Percentiles rank a stretch among this genome's conserved stretches.
These are phyloP conservation scores for Tenrec ecaudatus DNA, from an alignment of 2,113 vertebrate species.

Conservation along the genomic window DNA sequence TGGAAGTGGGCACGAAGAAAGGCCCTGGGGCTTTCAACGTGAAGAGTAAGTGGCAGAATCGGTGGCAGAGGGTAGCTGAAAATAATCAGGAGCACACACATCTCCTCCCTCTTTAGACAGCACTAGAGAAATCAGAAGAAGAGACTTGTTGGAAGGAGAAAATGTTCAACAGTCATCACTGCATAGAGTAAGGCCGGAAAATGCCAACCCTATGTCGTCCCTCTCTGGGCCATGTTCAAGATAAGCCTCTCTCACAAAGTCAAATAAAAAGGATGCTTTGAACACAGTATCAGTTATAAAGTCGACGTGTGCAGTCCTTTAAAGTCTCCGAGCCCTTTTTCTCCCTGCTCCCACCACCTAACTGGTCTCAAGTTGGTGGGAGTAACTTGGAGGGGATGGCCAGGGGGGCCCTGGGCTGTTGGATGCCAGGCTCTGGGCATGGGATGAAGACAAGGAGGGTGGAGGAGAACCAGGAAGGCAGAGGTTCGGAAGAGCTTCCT, in stretches of 20 bases:
- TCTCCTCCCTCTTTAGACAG: neutral
- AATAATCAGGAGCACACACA: neutral
- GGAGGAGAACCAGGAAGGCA: neutral
- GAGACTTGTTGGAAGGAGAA: no score
- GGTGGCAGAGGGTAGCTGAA: neutral
- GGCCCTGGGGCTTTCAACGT: neutral
- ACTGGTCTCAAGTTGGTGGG: neutral
- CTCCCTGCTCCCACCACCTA: neutral
- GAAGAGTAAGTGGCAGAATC: neutral
- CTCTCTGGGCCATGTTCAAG: neutral
- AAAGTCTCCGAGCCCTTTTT: neutral
- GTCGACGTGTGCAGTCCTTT: neutral
- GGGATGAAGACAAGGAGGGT: neutral
- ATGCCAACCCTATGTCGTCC: neutral
- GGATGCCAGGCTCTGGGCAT: neutral
- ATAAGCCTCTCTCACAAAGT: neutral
- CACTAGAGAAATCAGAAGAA: neutral
- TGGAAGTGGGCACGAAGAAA: no score
- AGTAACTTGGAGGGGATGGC: neutral
- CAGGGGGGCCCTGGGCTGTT: neutral
- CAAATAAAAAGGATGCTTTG: neutral
- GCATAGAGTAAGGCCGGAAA: neutral
- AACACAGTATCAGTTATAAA: neutral
- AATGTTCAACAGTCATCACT: no score
- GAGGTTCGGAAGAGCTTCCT: neutral